Conservation (phyloP, 2,113 vertebrate genomes). For the Toxostoma redivivum region DNA sequence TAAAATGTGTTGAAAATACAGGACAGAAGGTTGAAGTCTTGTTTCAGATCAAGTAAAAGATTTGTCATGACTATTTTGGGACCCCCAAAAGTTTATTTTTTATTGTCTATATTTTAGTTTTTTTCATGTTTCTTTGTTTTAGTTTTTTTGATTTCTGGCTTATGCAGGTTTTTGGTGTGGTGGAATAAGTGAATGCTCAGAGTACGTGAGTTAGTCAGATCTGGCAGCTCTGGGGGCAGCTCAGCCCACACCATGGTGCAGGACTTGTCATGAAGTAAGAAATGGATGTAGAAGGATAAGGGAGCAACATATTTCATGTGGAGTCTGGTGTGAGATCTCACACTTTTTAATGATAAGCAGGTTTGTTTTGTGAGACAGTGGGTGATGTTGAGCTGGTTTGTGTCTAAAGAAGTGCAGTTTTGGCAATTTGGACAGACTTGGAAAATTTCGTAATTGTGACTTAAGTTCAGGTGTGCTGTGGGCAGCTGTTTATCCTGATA, state of each 20-base stretch:
- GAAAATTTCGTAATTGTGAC: background rate
- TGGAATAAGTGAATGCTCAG: background rate
- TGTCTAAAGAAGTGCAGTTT: background rate
- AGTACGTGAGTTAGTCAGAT: background rate
- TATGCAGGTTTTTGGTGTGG: background rate
- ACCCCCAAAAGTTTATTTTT: background rate
- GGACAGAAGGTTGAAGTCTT: background rate
- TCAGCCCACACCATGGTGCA: background rate
- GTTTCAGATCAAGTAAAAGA: background rate
- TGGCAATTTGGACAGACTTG: background rate
- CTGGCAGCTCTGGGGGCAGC: background rate
- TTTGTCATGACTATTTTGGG: fast-evolving
- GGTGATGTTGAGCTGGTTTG: background rate
- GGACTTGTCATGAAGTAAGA: background rate
- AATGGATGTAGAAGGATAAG: background rate
- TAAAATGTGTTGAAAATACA: background rate
- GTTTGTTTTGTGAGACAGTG: background rate
- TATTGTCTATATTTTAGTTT: background rate
- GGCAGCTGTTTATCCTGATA: background rate
- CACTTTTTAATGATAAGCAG: background rate
- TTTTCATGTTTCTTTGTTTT: too few relatives aligned
- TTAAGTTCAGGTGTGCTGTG: background rate
- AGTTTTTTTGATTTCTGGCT: background rate
- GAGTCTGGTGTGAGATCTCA: background rate
- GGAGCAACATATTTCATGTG: background rate